Evolutionary conservation across 2,797 vertebrate genomes (phyloP).

Genomic region (Margarornis squamiger): DNA sequence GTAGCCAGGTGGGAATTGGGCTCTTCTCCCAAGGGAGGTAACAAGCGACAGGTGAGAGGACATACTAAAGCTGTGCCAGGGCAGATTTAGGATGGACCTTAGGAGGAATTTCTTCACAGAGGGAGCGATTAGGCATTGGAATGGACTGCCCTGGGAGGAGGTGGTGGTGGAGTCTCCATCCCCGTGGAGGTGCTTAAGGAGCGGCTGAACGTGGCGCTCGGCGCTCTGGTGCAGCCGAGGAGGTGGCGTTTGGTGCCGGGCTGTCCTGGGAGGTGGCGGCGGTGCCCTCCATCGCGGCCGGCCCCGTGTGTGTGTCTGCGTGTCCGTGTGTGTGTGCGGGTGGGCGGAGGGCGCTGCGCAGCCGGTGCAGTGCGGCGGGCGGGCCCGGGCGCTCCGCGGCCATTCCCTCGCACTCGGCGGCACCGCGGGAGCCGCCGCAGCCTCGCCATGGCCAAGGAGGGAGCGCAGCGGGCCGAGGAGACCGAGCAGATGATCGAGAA

Average conservation of each 20-base stretch:
- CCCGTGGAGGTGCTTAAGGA: neutral
- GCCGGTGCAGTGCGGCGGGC: neutral
- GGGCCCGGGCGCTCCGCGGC: constrained; percentile 10
- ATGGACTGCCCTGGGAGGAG: neutral
- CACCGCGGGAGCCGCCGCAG: constrained; percentile 2
- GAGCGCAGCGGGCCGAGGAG: constrained; percentile 88
- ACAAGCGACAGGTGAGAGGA: neutral
- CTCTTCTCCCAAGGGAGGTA: neutral
- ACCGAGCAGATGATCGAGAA: constrained; percentile 92
- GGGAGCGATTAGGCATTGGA: neutral
- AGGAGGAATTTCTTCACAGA: neutral
- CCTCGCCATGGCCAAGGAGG: constrained; percentile 89
- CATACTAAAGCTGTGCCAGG: neutral
- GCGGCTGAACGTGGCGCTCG: neutral
- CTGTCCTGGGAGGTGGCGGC: too few relatives aligned
- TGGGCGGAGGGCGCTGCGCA: neutral
- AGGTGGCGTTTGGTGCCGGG: neutral
- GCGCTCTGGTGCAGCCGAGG: neutral
- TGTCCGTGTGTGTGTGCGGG: neutral
- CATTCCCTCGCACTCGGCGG: constrained; percentile 37
- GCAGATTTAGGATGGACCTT: neutral
- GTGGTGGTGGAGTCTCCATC: neutral
- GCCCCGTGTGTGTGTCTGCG: too few relatives aligned
- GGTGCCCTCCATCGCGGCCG: too few relatives aligned
- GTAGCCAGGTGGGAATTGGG: neutral